Evolutionary conservation across 2,113 vertebrate genomes (phyloP).

Genomic region (Tupaia chinensis): DNA sequence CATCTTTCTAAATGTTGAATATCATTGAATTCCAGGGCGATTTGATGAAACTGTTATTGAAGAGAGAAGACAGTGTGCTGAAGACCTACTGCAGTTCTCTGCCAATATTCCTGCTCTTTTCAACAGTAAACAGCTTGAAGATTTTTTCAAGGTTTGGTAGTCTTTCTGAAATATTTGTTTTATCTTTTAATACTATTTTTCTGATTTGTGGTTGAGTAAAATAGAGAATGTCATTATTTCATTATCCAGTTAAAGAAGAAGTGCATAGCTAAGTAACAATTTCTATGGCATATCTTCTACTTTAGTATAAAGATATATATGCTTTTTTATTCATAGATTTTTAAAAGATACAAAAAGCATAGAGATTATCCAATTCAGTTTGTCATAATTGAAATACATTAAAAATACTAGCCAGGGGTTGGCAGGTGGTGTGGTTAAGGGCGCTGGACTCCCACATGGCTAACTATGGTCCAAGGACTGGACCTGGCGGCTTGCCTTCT

Average conservation of each 20-base stretch:
- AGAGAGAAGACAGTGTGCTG: conserved; percentile 97
- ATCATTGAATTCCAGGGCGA: conserved; percentile 89
- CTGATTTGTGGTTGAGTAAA: neutral
- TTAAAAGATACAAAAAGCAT: neutral
- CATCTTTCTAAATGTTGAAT: conserved; percentile 70
- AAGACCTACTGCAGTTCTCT: conserved; percentile 98
- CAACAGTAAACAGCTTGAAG: conserved; percentile 95
- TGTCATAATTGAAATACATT: neutral
- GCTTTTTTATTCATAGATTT: conserved; percentile 1
- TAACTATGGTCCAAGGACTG: too few relatives aligned
- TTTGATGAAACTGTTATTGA: conserved; percentile 97
- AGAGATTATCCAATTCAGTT: neutral
- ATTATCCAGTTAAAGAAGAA: neutral
- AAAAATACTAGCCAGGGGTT: too few relatives aligned
- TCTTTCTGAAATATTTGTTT: conserved; percentile 48
- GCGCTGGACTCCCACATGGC: too few relatives aligned
- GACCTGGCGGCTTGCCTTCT: too few relatives aligned
- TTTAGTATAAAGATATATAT: neutral
- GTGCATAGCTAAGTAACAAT: neutral
- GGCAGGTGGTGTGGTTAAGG: too few relatives aligned
- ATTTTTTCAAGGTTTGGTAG: conserved; percentile 96
- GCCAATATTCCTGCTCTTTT: conserved; percentile 97
- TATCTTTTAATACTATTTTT: neutral
- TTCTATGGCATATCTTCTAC: neutral
- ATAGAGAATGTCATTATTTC: conserved; percentile 12